phyloP scores from a whole-genome alignment of 2,113 vertebrate genomes.

The Misgurnus mizolepis region DNA sequence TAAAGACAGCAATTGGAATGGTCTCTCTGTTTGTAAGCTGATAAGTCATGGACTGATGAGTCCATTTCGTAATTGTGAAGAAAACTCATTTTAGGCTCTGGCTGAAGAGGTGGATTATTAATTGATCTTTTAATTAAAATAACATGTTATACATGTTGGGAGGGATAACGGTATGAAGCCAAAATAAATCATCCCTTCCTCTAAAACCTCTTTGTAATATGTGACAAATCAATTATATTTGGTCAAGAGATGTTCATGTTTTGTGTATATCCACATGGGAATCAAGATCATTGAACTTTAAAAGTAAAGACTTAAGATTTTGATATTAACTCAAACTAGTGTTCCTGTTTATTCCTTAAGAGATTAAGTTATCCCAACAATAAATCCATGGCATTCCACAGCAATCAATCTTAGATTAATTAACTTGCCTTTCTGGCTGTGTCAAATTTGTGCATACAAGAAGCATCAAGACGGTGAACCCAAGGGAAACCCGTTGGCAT shows the following conservation, averaged over 20 bases:
- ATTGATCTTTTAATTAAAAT: conserved; percentile 77
- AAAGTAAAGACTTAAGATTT: no score
- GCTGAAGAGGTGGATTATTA: conserved; percentile 75
- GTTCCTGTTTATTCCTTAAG: no score
- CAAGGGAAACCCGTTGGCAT: conserved; percentile 20
- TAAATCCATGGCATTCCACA: not conserved
- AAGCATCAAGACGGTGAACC: conserved; percentile 3
- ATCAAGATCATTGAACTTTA: conserved; percentile 34
- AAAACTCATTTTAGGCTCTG: conserved; percentile 74
- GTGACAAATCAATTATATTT: conserved; percentile 42
- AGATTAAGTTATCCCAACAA: not conserved
- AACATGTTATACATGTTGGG: conserved; percentile 57
- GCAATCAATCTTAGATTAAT: conserved; percentile 4
- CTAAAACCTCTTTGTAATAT: conserved; percentile 1
- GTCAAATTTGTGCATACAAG: conserved; percentile 25
- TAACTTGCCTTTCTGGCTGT: not conserved
- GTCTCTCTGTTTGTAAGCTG: conserved; percentile 76
- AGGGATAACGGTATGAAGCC: conserved; percentile 60
- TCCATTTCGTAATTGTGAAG: conserved; percentile 75
- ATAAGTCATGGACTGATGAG: conserved; percentile 82
- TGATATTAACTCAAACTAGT: no score
- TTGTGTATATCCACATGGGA: conserved; percentile 56
- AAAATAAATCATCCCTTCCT: conserved; percentile 67
- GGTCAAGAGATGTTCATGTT: conserved; percentile 63
- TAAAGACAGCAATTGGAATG: conserved; percentile 69